These are phyloP conservation scores for Luperina nickerlii DNA, from an alignment of 2,888 invertebrate genomes.

Conservation along the genomic window DNA sequence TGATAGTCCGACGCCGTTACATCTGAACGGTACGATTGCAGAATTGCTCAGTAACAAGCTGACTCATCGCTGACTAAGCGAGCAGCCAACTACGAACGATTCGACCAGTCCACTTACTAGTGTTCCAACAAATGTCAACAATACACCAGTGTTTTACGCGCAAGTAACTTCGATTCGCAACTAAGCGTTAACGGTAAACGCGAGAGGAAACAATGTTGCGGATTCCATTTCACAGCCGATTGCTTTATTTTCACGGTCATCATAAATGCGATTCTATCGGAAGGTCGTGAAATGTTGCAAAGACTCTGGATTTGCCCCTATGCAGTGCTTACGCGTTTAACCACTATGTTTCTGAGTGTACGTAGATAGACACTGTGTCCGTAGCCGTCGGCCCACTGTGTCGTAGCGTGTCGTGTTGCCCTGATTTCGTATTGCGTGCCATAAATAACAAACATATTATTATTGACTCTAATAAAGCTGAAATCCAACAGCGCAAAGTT, in stretches of 20 bases:
- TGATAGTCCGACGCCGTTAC: constrained; percentile 36
- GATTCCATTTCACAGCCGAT: constrained; percentile 55
- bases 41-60: constrained; percentile 48
- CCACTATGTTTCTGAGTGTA: constrained; percentile 21
- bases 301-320: constrained; percentile 3
- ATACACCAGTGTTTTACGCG: constrained; percentile 41
- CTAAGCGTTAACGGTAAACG: constrained; percentile 43
- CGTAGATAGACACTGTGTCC: constrained; percentile 27
- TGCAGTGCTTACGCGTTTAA: constrained; percentile 12
- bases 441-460: constrained; percentile 50
- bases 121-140: constrained; percentile 29
- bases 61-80: constrained; percentile 52
- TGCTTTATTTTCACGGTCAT: constrained; percentile 49
- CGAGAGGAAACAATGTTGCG: constrained; percentile 41
- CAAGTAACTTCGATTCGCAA: constrained; percentile 47
- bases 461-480: constrained; percentile 26
- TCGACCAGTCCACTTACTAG: constrained; percentile 34
- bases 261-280: constrained; percentile 23
- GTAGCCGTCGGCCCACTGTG: constrained; percentile 1
- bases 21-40: constrained; percentile 41
- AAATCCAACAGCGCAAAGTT: constrained; percentile 27
- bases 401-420: constrained; percentile 26
- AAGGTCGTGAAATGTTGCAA: constrained; percentile 12
- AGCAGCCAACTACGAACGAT: constrained; percentile 9
- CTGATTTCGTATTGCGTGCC: constrained; percentile 56